Conservation (phyloP, 1,140 invertebrate species). For the Caenorhabditis inopinata region DNA sequence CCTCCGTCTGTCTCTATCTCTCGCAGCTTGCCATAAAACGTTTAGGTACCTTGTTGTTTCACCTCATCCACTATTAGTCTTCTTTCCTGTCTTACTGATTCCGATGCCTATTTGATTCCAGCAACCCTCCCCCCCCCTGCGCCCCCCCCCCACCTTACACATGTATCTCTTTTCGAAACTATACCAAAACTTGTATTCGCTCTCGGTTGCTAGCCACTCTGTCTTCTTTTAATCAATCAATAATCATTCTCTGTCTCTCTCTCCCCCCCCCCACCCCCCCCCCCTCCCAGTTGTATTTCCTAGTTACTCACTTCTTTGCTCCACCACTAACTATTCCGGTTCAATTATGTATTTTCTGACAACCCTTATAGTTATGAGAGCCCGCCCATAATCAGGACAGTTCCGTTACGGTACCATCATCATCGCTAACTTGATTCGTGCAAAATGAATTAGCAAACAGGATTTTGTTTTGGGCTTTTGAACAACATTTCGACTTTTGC, state of each 20-base stretch:
- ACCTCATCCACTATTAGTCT: neutral
- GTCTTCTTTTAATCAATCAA: neutral
- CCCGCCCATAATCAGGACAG: no score
- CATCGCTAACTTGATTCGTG: no score
- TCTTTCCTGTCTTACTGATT: constrained; percentile 7
- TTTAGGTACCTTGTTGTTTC: constrained; percentile 1
- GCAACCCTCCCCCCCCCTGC: neutral
- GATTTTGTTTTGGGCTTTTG: no score
- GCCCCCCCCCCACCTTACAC: neutral
- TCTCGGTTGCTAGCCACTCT: neutral
- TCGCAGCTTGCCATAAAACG: neutral
- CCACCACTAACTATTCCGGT: neutral
- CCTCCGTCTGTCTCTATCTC: neutral
- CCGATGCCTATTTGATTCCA: no score
- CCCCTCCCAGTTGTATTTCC: no score
- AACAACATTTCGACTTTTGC: no score
- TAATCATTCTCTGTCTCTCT: no score
- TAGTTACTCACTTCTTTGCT: constrained; percentile 8
- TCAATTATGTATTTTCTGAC: neutral
- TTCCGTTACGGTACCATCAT: no score
- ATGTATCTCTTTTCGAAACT: neutral
- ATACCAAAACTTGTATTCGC: neutral
- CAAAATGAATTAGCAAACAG: no score
- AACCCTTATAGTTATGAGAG: no score
- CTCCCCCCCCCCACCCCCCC: no score